Conservation (phyloP, 2,113 vertebrate species). For the Xyrauchen texanus region DNA sequence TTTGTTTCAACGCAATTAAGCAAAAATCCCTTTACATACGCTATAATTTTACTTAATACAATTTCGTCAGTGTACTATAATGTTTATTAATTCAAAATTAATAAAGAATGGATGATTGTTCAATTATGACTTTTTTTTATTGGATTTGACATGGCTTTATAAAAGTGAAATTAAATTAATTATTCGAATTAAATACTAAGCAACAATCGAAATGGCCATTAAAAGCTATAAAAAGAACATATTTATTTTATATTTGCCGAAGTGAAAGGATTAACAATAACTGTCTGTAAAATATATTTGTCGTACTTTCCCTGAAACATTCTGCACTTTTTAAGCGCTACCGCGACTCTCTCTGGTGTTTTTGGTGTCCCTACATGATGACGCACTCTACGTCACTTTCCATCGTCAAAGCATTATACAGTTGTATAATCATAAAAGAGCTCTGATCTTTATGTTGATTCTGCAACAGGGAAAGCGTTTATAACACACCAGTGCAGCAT, state of each 20-base stretch:
- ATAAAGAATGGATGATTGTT: background rate
- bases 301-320: background rate
- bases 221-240: background rate
- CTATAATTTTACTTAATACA: too few relatives aligned
- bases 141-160: background rate
- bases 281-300: too few relatives aligned
- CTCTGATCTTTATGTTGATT: background rate
- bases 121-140: background rate
- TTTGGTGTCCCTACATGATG: constrained; percentile 56
- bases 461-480: background rate
- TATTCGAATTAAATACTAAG: too few relatives aligned
- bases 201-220: too few relatives aligned
- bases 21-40: too few relatives aligned
- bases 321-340: constrained; percentile 1
- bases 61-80: background rate
- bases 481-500: background rate
- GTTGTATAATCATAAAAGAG: constrained; percentile 37
- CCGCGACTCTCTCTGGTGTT: background rate
- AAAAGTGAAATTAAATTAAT: too few relatives aligned
- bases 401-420: constrained; percentile 32
- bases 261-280: too few relatives aligned
- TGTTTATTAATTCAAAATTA: background rate
- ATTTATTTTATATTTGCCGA: too few relatives aligned
- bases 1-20: background rate
- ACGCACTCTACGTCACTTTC: constrained; percentile 34